These are phyloP conservation scores for Spodoptera exigua DNA, from an alignment of 2,888 invertebrate species.

Conservation along the genomic window DNA sequence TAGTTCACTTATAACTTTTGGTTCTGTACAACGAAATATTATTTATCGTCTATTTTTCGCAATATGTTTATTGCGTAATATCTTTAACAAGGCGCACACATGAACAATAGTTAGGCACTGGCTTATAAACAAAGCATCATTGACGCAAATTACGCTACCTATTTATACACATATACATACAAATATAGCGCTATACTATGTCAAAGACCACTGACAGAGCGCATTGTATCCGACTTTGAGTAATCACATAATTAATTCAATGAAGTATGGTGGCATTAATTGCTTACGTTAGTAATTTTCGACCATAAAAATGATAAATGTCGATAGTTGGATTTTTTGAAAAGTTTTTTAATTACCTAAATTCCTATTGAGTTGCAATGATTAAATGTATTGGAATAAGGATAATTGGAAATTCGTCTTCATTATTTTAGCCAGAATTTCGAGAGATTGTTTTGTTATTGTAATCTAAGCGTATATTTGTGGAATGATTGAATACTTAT, in stretches of 20 bases:
- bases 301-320: conserved; percentile 41
- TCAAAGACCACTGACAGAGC: conserved; percentile 20
- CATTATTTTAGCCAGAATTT: conserved; percentile 1
- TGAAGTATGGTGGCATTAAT: conserved; percentile 26
- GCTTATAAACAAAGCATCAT: conserved; percentile 54
- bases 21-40: conserved; percentile 11
- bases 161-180: conserved; percentile 34
- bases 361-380: conserved; percentile 20
- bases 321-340: conserved; percentile 5
- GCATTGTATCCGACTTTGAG: conserved; percentile 9
- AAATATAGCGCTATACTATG: conserved; percentile 13
- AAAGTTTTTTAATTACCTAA: conserved; percentile 30
- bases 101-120: conserved; percentile 44
- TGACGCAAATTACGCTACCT: conserved; percentile 53
- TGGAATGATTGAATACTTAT: conserved; percentile 37
- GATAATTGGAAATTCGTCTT: conserved; percentile 2
- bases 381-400: conserved; percentile 26
- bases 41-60: conserved; percentile 11
- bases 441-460: conserved; percentile 1
- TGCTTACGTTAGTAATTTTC: conserved; percentile 38
- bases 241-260: conserved; percentile 36
- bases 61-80: conserved; percentile 25
- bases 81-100: conserved; percentile 40
- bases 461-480: conserved; percentile 10
- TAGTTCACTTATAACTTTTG: conserved; percentile 9